These are phyloP conservation scores for Ptychobarbus kaznakovi DNA, from an alignment of 2,797 vertebrate genomes.

Conservation along the genomic window DNA sequence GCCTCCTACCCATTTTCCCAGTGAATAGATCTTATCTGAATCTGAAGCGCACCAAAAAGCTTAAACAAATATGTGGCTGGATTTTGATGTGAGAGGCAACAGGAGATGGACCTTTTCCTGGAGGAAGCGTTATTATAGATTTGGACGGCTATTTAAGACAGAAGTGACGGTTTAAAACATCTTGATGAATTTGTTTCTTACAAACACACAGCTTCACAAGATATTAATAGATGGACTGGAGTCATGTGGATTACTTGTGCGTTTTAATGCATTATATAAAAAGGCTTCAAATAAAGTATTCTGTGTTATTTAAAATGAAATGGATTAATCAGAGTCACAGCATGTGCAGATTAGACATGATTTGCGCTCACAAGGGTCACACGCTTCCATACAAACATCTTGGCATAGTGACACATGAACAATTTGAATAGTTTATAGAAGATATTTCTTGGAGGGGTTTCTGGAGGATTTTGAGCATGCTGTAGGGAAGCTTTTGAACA, in stretches of 20 bases:
- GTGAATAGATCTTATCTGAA: no score
- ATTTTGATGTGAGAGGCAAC: background rate
- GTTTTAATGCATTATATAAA: background rate
- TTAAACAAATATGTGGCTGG: no score
- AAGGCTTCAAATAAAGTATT: background rate
- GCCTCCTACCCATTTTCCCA: no score
- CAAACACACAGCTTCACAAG: background rate
- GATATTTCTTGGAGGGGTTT: constrained; percentile 13
- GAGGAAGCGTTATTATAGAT: background rate
- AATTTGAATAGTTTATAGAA: constrained; percentile 19
- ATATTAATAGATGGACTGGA: background rate
- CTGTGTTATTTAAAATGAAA: background rate
- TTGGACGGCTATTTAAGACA: background rate
- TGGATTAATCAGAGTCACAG: background rate
- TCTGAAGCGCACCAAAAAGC: no score
- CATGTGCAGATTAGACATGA: background rate
- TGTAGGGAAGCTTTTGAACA: constrained; percentile 40
- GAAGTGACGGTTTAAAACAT: background rate
- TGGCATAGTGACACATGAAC: constrained; percentile 19
- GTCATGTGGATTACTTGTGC: background rate
- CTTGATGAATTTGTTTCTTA: background rate
- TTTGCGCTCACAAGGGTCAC: background rate
- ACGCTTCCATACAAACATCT: background rate
- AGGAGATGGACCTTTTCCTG: background rate
- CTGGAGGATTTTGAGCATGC: constrained; percentile 35